A percentile compares a stretch with the other conserved stretches of the same genome.
These are phyloP conservation scores for Horisme vitalbata DNA, from an alignment of 2,888 invertebrate species.

Conservation along the genomic window DNA sequence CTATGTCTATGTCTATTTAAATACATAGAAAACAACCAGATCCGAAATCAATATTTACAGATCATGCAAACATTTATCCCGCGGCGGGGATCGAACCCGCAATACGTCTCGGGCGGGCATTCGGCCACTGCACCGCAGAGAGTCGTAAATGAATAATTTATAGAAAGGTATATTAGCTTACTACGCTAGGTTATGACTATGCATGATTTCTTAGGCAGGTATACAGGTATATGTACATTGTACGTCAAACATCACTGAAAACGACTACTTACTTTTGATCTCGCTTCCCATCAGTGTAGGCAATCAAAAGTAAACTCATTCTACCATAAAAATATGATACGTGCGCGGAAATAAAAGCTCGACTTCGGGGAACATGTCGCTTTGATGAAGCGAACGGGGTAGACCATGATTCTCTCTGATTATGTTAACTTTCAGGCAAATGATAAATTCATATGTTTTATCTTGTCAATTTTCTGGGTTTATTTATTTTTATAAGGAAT, in stretches of 20 bases:
- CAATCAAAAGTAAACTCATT: constrained; percentile 22
- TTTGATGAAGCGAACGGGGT: constrained; percentile 16
- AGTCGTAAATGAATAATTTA: too few species aligned
- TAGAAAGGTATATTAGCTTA: too few species aligned
- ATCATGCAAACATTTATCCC: too few species aligned
- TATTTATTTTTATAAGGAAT: background rate
- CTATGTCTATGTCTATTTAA: too few species aligned
- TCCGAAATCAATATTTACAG: too few species aligned
- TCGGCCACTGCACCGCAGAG: too few species aligned
- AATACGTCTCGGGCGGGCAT: too few species aligned
- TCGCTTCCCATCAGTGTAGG: constrained; percentile 17
- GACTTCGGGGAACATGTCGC: constrained; percentile 16
- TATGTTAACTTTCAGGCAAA: constrained; percentile 4
- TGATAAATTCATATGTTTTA: constrained; percentile 5
- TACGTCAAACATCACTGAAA: background rate
- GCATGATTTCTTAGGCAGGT: too few species aligned
- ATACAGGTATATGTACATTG: too few species aligned
- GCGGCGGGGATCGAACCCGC: too few species aligned
- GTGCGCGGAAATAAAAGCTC: constrained; percentile 20
- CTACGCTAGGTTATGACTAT: too few species aligned
- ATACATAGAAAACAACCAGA: too few species aligned
- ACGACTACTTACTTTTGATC: constrained; percentile 10
- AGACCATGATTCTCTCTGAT: constrained; percentile 4
- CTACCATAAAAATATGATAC: constrained; percentile 19
- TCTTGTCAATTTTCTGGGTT: background rate